Conservation (phyloP, 2,113 vertebrate species). For the Sitta europaea region DNA sequence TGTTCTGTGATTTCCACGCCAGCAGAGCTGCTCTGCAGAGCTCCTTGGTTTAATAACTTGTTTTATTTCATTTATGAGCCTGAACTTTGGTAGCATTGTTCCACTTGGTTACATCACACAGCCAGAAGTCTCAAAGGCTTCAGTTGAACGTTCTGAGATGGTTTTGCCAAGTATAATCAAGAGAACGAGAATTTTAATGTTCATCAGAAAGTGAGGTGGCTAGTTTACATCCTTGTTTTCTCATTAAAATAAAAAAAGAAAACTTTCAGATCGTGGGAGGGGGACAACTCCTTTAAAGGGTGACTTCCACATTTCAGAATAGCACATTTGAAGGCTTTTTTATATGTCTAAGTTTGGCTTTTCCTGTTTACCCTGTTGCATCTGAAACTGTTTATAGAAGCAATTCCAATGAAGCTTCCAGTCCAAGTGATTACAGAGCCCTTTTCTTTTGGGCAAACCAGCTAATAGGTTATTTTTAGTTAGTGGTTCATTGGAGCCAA, state of each 20-base stretch:
- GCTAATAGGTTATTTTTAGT: constrained; percentile 49
- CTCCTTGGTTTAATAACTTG: neutral
- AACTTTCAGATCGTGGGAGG: neutral
- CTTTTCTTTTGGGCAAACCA: constrained; percentile 41
- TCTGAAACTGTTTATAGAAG: constrained; percentile 55
- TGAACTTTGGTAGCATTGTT: constrained; percentile 44
- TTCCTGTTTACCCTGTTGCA: constrained; percentile 61
- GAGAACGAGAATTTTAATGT: neutral
- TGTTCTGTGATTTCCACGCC: neutral
- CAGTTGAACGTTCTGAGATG: neutral
- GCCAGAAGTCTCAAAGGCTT: constrained; percentile 1
- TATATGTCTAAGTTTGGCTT: constrained; percentile 45
- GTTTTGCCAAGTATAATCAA: neutral
- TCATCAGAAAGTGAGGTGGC: neutral
- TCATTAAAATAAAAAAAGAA: neutral
- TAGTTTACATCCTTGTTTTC: neutral
- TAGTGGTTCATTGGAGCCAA: neutral
- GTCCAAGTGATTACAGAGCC: constrained; percentile 29
- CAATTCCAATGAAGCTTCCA: constrained; percentile 1
- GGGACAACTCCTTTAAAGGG: neutral
- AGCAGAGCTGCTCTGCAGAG: neutral
- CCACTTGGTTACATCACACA: neutral
- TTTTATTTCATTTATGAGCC: neutral
- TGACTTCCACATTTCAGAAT: neutral
- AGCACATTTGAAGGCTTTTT: neutral